Evolutionary conservation across 1,140 invertebrate genomes (phyloP), one percentile per base, ranked within the genome.

Genomic region (Ooceraea biroi): DNA sequence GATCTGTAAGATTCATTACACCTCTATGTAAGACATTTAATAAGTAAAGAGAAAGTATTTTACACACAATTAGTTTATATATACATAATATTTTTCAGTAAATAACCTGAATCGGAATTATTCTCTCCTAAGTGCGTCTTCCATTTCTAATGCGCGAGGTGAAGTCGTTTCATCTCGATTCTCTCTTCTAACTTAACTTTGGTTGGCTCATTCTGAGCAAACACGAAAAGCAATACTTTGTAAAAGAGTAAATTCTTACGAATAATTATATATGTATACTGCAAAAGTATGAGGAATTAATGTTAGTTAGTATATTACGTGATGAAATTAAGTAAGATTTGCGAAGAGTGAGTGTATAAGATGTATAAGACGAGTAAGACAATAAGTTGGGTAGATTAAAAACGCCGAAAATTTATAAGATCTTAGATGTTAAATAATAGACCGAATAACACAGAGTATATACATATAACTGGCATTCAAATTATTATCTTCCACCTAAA

Each of bases 21-120:
- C 73, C 19, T 74, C 52, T 88, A 74, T 52, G n/a, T 66, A 87
- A 87, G 66, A 76, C 57, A 58, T 87, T 57, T 84, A 87, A 77
- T n/a, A 71, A 76, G 8, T 36, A 76, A 87, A 63, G 55, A 19
- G 48, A 84, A 55, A 58, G 52, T 52, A 52, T 1, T 60, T 46
- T 44, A n/a, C 52, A n/a, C 52, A 48, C 50, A 46, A 68, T 87
- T 60, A 86, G 41, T 83, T 87, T 83, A 83, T 72, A 82, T 30
- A 74, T 72, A 82, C 30, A 74, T 69, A 57, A 57, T 52, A 41
- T 73, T 83, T 80, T 36, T 30, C 12, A 73, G 36, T 25, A 84
- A 87, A 84, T 84, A 84, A 88, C 83, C 52, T 66, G 52, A 73
- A 84, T 84, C 74, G 48, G 50, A 76, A 46, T 73, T 25, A 60